Conservation (phyloP, 2,113 vertebrate species). For the Perca flavescens region DNA sequence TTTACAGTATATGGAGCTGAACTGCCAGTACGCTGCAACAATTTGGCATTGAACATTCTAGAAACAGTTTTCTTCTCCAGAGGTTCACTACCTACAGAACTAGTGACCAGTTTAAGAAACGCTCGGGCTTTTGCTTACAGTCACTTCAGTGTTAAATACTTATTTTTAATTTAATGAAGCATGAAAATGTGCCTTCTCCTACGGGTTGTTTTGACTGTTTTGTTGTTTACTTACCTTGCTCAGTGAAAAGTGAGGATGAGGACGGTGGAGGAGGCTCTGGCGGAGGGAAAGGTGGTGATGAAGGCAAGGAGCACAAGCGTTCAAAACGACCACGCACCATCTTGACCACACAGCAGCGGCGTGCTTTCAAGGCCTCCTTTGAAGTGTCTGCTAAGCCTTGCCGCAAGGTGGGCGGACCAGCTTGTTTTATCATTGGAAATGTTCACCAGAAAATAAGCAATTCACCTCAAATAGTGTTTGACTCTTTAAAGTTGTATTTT, state of each 20-base stretch:
- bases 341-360: slow-evolving; percentile 92
- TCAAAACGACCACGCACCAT: slow-evolving; percentile 93
- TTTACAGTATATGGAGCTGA: not conserved
- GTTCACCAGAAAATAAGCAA: slow-evolving; percentile 9
- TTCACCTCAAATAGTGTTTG: not conserved
- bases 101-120: not conserved
- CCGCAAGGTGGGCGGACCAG: slow-evolving; percentile 85
- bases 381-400: slow-evolving; percentile 94
- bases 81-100: not conserved
- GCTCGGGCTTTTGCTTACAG: not conserved
- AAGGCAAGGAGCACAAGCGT: slow-evolving; percentile 90
- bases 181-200: not conserved
- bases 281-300: slow-evolving; percentile 86
- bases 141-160: not conserved
- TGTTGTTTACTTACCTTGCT: slow-evolving; percentile 33
- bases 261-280: slow-evolving; percentile 86
- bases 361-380: slow-evolving; percentile 94
- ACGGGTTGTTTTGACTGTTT: slow-evolving; percentile 9
- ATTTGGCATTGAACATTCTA: not conserved
- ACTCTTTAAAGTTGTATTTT: not conserved
- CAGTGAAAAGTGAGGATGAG: slow-evolving; percentile 93
- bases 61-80: not conserved
- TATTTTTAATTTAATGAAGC: not conserved
- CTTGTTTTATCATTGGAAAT: slow-evolving; percentile 34
- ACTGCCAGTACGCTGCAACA: not conserved